Percentiles rank a stretch among this genome's conserved stretches.
Conservation (phyloP, 2,113 vertebrate species). For the Proteles cristata region DNA sequence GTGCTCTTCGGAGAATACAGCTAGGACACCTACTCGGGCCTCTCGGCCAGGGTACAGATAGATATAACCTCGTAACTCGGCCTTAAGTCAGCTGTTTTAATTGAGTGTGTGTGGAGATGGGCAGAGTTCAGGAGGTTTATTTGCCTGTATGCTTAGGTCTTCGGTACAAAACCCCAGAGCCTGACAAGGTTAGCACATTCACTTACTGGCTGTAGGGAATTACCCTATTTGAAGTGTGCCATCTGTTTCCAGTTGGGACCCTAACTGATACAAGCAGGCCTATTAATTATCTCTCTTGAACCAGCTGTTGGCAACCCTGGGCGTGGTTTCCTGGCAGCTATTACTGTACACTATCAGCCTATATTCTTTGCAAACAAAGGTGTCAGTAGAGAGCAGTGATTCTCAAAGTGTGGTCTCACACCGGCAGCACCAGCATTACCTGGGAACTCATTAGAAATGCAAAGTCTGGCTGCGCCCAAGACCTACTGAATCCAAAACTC, state of each 20-base stretch:
- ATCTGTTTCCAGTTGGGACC: conserved; percentile 63
- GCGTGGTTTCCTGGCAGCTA: conserved; percentile 5
- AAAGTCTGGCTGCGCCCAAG: neutral
- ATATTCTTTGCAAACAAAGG: conserved; percentile 21
- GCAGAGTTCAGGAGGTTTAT: neutral
- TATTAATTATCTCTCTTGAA: conserved; percentile 64
- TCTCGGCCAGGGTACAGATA: neutral
- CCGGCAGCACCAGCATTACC: neutral
- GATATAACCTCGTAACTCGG: neutral
- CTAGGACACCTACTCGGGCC: neutral
- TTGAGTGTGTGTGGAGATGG: neutral
- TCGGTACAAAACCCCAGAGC: neutral
- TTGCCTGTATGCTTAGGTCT: neutral
- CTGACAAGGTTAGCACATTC: neutral
- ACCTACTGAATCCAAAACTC: neutral
- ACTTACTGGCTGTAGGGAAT: conserved; percentile 6
- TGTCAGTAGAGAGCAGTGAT: neutral
- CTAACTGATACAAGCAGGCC: conserved; percentile 55
- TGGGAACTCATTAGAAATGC: neutral
- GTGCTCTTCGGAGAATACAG: neutral
- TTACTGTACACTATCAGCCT: neutral
- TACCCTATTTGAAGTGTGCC: conserved; percentile 20
- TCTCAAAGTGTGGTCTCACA: neutral
- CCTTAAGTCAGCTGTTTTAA: neutral
- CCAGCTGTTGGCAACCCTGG: conserved; percentile 50